Evolutionary conservation across 2,113 vertebrate species (phyloP), one percentile per base, ranked within the genome.

Genomic region (Arenaria interpres): DNA sequence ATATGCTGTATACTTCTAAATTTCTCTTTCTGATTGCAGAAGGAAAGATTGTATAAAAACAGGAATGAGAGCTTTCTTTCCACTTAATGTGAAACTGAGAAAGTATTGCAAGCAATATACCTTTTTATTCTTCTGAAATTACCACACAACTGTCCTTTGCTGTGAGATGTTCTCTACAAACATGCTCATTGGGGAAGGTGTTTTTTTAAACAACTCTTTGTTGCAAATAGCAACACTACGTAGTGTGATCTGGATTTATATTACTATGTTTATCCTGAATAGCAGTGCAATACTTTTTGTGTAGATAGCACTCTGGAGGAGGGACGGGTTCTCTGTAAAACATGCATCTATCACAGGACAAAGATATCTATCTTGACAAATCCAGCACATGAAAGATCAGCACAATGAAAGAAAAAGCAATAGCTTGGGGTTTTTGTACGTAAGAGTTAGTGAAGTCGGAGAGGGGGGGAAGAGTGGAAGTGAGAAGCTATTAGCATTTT

Each of bases 291-390:
- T 66, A 6, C 15, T 35, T 85, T 20, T 41, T 64, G 72, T 28
- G 35, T 48, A 9, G 33, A 2, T 10, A 13, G 37, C 13, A 4
- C 28, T 51, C 35, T 66, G 73, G 46, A 68, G 57, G 41, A 79
- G 43, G 57, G 39, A 28, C 32, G 48, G 22, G 19, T 23, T 60
- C 46, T 80, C 46, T 75, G 3, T 60, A 41, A 82, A 78, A 72
- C 15, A 18, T 0, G 1, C 32, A 15, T 35, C 8, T 83, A 0
- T 76, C 53, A 1, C 6, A 53, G 72, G 76, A n/a, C 30, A 86
- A 59, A 78, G 19, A 13, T 41, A 10, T 7, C 62, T 25, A 3
- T 51, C 20, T 1, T 48, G 48, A 37, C 53, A 83, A 56, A 74
- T 51, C 28, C 25, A 63, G 46, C 46, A 48, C 46, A 48, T 48